These are phyloP conservation scores for Arremon brunneinucha DNA, from an alignment of 2,797 vertebrate species.

Conservation along the genomic window DNA sequence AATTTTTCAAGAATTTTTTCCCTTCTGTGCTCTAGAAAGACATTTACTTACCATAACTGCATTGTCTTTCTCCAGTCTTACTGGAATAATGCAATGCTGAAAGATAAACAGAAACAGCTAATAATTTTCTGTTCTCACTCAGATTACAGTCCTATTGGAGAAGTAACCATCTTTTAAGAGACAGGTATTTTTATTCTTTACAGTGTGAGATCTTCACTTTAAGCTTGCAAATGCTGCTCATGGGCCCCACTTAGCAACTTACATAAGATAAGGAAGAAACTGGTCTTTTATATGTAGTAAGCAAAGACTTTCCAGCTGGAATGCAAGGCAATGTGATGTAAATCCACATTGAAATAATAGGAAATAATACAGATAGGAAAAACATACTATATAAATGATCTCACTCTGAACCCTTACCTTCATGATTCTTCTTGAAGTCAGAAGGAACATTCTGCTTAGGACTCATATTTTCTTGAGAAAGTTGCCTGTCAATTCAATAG, in stretches of 20 bases:
- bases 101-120: constrained; percentile 38
- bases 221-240: background rate
- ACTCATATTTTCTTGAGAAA: constrained; percentile 30
- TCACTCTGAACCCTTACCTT: constrained; percentile 56
- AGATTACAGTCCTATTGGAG: background rate
- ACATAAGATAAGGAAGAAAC: background rate
- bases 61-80: constrained; percentile 54
- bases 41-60: constrained; percentile 72
- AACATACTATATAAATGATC: background rate
- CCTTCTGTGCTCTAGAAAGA: background rate
- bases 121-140: background rate
- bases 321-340: background rate
- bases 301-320: background rate
- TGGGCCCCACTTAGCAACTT: background rate
- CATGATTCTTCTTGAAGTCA: constrained; percentile 29
- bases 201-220: background rate
- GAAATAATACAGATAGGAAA: background rate
- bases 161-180: background rate
- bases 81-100: constrained; percentile 28
- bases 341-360: background rate
- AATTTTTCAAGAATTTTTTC: background rate
- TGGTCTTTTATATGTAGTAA: background rate
- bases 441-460: constrained; percentile 29
- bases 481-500: constrained; percentile 66
- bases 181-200: background rate